Evolutionary conservation across 2,797 vertebrate species (phyloP), one percentile per base, ranked within the genome.

Genomic region (Geotrypetes seraphini): DNA sequence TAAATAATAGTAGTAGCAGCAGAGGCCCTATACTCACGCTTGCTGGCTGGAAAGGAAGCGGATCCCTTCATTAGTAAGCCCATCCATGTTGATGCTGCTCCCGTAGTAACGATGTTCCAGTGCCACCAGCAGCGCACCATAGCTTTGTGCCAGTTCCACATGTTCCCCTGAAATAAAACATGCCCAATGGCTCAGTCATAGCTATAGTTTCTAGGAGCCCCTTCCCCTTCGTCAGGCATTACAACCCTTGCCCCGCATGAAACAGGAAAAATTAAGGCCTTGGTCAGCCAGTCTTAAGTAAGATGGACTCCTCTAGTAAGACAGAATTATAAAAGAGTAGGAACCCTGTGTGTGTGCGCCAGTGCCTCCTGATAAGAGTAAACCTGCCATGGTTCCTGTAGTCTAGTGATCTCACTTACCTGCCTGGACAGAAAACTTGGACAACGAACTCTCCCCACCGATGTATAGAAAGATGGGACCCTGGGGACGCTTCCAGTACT

Each of bases 61-160:
- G 44, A 91, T 71, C 25, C 69, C 76, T 19, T 57, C 49, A 1
- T 53, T 49, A 13, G 69, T 50, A 16, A 90, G 69, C 10, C 81
- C 78, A 1, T 76, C 79, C 0, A 66, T 48, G 42, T 78, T 85
- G 38, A 88, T 36, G 58, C 90, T 92, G 28, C 73, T 33, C 1
- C 90, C 88, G 13, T 93, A 91, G 67, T 86, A 93, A 28, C 89
- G 81, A 30, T 90, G 90, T 44, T 93, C 90, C 37, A 90, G 51
- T 12, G 85, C 65, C 27, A 88, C 57, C 9, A 90, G 43, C 36
- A 93, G 69, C 4, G 85, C 88, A 1, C 69, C 40, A 4, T 80
- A 71, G 10, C 69, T 52, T 33, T 72, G 31, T 2, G 87, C 89
- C 75, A 92, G 69, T 12, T 70, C 66, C 20, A 81, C 82, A 10